These are phyloP conservation scores for Melanostoma scalare DNA, from an alignment of 2,888 invertebrate genomes.

Conservation along the genomic window DNA sequence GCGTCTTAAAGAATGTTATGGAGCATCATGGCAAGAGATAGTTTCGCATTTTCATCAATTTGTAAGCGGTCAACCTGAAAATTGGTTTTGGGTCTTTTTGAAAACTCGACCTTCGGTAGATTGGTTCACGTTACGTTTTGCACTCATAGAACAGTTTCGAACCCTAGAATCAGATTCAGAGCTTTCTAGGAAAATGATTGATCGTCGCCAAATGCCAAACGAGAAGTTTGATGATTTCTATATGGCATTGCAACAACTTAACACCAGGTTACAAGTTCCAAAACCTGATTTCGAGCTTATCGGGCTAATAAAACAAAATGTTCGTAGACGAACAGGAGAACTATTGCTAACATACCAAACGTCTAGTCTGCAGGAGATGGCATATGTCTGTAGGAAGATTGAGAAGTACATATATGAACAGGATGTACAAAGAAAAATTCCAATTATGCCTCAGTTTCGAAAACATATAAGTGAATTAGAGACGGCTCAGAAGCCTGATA, in stretches of 20 bases:
- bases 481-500: neutral
- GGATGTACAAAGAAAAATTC: neutral
- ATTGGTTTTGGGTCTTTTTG: neutral
- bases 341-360: no score
- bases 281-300: constrained; percentile 7
- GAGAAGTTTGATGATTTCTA: constrained; percentile 13
- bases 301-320: no score
- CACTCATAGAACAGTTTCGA: constrained; percentile 1
- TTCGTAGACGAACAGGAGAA: no score
- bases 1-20: neutral
- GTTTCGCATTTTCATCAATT: constrained; percentile 10
- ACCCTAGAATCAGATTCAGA: neutral
- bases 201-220: neutral
- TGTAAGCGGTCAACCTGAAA: constrained; percentile 4
- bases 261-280: neutral
- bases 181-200: neutral
- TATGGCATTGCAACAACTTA: neutral
- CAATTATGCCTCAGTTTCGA: neutral
- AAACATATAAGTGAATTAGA: neutral
- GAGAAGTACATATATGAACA: neutral
- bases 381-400: no score
- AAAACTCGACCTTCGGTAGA: neutral
- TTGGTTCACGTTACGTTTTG: neutral
- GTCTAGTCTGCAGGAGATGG: no score
- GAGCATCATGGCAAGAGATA: constrained; percentile 8